A percentile compares a stretch with the other conserved stretches of the same genome.
These are phyloP conservation scores for Erpornis zantholeuca DNA, from an alignment of 2,113 vertebrate species.

Conservation along the genomic window DNA sequence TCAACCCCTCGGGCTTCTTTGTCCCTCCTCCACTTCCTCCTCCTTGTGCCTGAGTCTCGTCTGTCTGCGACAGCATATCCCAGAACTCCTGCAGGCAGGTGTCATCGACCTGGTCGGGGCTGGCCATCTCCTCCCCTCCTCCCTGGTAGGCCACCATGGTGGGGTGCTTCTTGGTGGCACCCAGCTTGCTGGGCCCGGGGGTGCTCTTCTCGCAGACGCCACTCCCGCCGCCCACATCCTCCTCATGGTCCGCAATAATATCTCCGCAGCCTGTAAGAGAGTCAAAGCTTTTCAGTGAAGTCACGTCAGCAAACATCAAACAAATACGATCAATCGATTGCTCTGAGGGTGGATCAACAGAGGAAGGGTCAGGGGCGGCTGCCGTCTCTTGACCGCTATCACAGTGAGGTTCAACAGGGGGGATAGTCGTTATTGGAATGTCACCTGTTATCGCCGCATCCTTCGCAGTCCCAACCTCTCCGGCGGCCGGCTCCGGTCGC, in stretches of 20 bases:
- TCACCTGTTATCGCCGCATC: constrained; percentile 76
- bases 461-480: constrained; percentile 60
- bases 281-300: constrained; percentile 99
- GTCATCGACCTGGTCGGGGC: constrained; percentile 91
- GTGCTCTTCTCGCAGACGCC: constrained; percentile 59
- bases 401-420: constrained; percentile 71
- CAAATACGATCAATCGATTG: constrained; percentile 87
- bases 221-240: constrained; percentile 82
- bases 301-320: constrained; percentile 95
- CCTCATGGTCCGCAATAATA: constrained; percentile 96
- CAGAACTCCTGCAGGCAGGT: constrained; percentile 93
- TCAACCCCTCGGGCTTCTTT: constrained; percentile 69
- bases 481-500: constrained; percentile 7
- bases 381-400: constrained; percentile 72
- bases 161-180: constrained; percentile 76
- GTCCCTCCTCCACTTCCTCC: constrained; percentile 54
- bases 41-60: constrained; percentile 37
- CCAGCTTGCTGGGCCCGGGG: constrained; percentile 65
- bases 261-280: constrained; percentile 98
- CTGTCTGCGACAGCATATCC: constrained; percentile 90
- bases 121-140: constrained; percentile 98
- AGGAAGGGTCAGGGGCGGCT: constrained; percentile 80
- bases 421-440: constrained; percentile 69
- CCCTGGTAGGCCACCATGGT: constrained; percentile 93
- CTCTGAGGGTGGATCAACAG: constrained; percentile 90